Evolutionary conservation across 2,113 vertebrate species (phyloP), one percentile per base, ranked within the genome.

Genomic region (Ptilorrhoa leucosticta): DNA sequence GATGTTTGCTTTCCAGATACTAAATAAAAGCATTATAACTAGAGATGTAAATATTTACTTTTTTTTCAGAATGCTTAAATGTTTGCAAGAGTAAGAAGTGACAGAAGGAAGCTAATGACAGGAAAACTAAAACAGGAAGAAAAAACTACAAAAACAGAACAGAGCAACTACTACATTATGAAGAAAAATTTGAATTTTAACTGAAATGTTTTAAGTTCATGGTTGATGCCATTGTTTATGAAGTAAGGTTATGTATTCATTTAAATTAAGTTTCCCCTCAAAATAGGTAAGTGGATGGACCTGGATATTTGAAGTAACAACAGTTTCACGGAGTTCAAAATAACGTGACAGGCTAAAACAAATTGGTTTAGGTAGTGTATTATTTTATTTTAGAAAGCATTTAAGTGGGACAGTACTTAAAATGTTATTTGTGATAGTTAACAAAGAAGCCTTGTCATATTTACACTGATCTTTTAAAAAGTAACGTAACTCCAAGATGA

Each of bases 61-160:
- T 65, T 80, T 58, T 81, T 92, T 54, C 66, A 68, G 27, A 91
- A 5, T n/a, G 9, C 18, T 45, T 45, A 28, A 40, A 57, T 50
- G 9, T 60, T 80, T 35, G 33, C 20, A 58, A 42, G 37, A 23
- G 2, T 50, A 78, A 48, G 24, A 58, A 63, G 31, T 28, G 21
- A 72, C 0, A 77, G 21, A 64, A 80, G 4, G 7, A 84, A 71
- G 64, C 26, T 93, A 71, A 66, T 77, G 63, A 81, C 73, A 90
- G 24, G 14, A 86, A 66, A 80, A 88, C 30, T 42, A 57, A 70
- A 86, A 69, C 8, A 77, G 51, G 40, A 72, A 96, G 40, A 64
- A 94, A 88, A 30, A 89, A 47, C 63, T 78, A 83, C 73, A 39
- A 94, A 94, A 93, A 93, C 51, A 83, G 73, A 88, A 69, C 13